Base-by-base conservation (phyloP, 2,888 invertebrate species). In the Tetrapedia diversipes region DNA sequence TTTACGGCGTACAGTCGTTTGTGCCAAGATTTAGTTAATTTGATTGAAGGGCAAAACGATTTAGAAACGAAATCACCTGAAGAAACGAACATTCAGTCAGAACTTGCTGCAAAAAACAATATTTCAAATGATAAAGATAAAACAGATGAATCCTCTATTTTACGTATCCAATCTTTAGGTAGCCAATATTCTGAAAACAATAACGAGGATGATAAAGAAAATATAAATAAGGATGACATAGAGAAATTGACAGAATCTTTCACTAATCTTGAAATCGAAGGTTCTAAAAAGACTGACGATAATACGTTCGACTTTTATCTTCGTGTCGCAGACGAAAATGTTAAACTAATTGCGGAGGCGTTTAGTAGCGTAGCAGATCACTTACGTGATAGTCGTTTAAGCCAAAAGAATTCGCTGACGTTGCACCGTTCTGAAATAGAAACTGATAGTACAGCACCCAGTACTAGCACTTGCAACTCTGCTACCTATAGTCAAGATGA, bases 11-110 rank as follows among this genome's bases (percentile, higher is more conserved):
- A 90, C 64, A 86, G 82, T 29, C 84, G 88, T 41, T 82, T 90
- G n/a, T 90, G 90, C 65, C 87, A 87, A 74, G 89, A 90, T 78
- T 77, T 90, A 54, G 90, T 90, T 60, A 87, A 88, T 67, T 81
- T 90, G 24, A 88, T 90, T 14, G 79, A 87, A 53, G 63, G 78
- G 1, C 81, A 87, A 29, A 81, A 87, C 65, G 69, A 87, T 34
- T 63, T 72, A 49, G 77, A 81, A 29, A 11, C 63, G 34, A 37
- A 68, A 43, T 45, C 54, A 41, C 59, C 45, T 3, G 27, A 71
- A 45, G 54, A 60, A 61, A n/a, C 54, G 32, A n/a, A 51, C 45
- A 22, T 27, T 60, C 82, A 81, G 67, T 80, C 87, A 16, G 56
- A 60, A 43, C 19, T 37, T 24, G 22, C 63, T 45, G 43, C 75